phyloP scores from a whole-genome alignment of 2,888 invertebrate genomes.

The Mactromeris polynyma region DNA sequence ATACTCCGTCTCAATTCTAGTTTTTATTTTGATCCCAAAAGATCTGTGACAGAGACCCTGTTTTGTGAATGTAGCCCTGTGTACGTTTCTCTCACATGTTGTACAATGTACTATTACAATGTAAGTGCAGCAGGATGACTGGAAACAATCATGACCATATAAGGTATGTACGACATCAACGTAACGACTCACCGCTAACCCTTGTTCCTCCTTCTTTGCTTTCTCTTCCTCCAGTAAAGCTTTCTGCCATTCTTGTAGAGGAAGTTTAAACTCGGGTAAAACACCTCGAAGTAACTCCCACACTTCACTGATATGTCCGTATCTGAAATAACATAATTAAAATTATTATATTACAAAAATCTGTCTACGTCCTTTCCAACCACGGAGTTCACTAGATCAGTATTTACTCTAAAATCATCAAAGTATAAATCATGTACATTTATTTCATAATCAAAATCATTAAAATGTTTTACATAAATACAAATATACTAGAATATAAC shows the following conservation, averaged over 20 bases:
- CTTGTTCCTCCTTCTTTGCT: conserved; percentile 74
- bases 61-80: too few species aligned
- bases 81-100: too few species aligned
- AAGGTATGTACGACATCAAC: neutral
- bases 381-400: too few species aligned
- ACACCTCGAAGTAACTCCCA: conserved; percentile 84
- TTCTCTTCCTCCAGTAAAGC: conserved; percentile 70
- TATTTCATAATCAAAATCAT: neutral
- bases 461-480: neutral
- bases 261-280: conserved; percentile 86
- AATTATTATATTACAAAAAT: neutral
- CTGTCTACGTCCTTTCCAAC: neutral
- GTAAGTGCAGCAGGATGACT: too few species aligned
- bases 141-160: too few species aligned
- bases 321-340: conserved; percentile 67
- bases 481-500: neutral
- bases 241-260: conserved; percentile 83
- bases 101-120: too few species aligned
- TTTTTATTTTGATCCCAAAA: too few species aligned
- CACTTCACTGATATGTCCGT: conserved; percentile 84
- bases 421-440: too few species aligned
- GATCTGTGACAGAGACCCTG: too few species aligned
- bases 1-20: too few species aligned
- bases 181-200: conserved; percentile 66
- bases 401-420: too few species aligned